These are phyloP conservation scores for Platysternon megacephalum DNA, from an alignment of 2,113 vertebrate species.

Conservation along the genomic window DNA sequence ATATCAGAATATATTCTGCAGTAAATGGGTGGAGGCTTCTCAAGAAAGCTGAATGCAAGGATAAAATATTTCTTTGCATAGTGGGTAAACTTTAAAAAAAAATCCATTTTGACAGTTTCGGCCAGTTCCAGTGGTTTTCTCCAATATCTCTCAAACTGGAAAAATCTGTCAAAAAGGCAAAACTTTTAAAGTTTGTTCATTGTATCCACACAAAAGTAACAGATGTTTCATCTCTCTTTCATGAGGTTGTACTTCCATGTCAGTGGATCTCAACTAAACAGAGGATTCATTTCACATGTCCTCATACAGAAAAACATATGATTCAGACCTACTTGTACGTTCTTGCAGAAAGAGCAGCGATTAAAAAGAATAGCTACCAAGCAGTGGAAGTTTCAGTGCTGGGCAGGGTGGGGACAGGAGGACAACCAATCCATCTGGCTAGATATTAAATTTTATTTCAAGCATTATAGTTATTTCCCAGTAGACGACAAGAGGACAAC, in stretches of 20 bases:
- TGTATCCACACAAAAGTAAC: not conserved
- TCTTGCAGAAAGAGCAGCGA: not conserved
- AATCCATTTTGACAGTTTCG: not conserved
- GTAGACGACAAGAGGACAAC: not conserved
- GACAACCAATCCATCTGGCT: not conserved
- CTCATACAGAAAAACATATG: not conserved
- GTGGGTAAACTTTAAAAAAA: not conserved
- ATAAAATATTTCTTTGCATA: not conserved
- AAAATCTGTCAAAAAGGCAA: not conserved
- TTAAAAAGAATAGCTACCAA: not conserved
- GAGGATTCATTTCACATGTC: not conserved
- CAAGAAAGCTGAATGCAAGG: not conserved
- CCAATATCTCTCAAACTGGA: not conserved
- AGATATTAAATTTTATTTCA: not conserved
- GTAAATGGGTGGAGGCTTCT: not conserved
- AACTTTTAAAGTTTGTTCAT: not conserved
- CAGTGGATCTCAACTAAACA: not conserved
- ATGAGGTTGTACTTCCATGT: not conserved
- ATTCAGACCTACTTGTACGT: not conserved
- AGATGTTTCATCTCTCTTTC: not conserved
- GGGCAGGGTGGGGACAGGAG: not conserved
- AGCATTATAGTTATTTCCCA: not conserved
- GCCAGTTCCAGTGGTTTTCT: not conserved
- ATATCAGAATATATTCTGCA: rapidly evolving
- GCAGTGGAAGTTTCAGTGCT: not conserved